Base-by-base conservation (phyloP, 2,888 invertebrate genomes). In the Maniola hyperantus region DNA sequence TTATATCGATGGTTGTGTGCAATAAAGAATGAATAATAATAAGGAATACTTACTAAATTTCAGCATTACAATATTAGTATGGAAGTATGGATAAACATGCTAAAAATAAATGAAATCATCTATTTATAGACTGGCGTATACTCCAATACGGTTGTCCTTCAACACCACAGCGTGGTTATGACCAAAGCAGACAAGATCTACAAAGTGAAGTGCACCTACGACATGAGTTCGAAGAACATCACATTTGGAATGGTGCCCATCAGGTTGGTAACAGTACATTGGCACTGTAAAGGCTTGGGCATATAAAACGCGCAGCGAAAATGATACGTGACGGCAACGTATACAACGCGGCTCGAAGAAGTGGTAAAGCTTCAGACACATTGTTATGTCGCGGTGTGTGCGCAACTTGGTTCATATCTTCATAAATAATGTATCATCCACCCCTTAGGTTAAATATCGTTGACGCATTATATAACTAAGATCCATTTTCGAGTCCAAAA, bases 201-300 rank as follows among this genome's bases (percentile, higher is more conserved):
- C 94, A 98, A 98, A 93, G 97, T 98, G 68, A 97, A 98, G 85
- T 98, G 98, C 83, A 98, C 98, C 6, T 98, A 98, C 88, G 98
- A 98, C 85, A 98, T 98, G 96, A 97, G 97, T 73, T 97, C 98
- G 20, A 97, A 97, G 93, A 98, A 98, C 88, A 97, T 98, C 77
- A 98, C 98, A 44, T 98, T 98, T 93, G 98, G 98, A 93, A 98
- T 98, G 98, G 97, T 98, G 96, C 98, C 98, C 72, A 97, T 98
- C 89, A 96, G 97, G 96, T 96, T 83, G 84, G 90, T 88, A 70
- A 68, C 68, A 63, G 71, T 69, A 65, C 55, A 57, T 48, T 61
- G 58, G 48, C 54, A 65, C 48, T 36, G 60, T 71, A 67, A 48
- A 48, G 48, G 7, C 48, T 48, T 48, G 48, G 48, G 7, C 48